A percentile compares a stretch with the other conserved stretches of the same genome.
These are phyloP conservation scores for Exephanes ischioxanthus DNA, from an alignment of 2,888 invertebrate species.

Conservation along the genomic window DNA sequence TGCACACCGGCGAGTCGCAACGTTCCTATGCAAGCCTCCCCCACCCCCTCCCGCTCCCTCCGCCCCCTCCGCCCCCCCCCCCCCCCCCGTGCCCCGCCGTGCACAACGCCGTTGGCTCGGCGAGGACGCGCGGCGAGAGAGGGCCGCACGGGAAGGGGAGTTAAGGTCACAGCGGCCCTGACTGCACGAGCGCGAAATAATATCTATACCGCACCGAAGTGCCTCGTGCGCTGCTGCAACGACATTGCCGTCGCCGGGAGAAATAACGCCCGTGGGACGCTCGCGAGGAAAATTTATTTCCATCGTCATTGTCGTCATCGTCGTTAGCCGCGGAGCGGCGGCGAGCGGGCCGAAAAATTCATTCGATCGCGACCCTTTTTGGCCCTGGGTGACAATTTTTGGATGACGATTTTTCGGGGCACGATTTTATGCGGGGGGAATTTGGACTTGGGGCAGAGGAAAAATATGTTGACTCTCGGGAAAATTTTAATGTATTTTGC, in stretches of 20 bases:
- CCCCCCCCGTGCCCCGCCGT: background rate
- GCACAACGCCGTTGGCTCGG: background rate
- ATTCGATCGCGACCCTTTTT: background rate
- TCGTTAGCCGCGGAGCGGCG: background rate
- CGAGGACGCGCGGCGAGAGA: conserved; percentile 75
- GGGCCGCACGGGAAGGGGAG: conserved; percentile 86
- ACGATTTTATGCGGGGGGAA: too few species aligned
- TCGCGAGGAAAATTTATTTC: conserved; percentile 47
- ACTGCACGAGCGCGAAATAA: conserved; percentile 85
- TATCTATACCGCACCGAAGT: conserved; percentile 72
- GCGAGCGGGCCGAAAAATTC: background rate
- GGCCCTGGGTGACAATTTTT: background rate
- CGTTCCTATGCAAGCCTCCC: conserved; percentile 54
- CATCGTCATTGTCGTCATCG: conserved; percentile 2
- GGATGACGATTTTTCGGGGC: too few species aligned
- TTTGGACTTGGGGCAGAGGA: too few species aligned
- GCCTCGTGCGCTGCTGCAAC: conserved; percentile 36
- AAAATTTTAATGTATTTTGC: too few species aligned
- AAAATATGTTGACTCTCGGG: background rate
- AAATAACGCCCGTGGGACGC: conserved; percentile 41
- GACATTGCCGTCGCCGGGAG: conserved; percentile 64
- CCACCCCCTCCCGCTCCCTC: too few species aligned
- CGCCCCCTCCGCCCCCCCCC: too few species aligned
- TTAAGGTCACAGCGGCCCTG: conserved; percentile 88
- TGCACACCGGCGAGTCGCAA: conserved; percentile 67